Evolutionary conservation across 2,113 vertebrate genomes (phyloP), one percentile per base, ranked within the genome.

Genomic region (Pelvicachromis taeniatus): DNA sequence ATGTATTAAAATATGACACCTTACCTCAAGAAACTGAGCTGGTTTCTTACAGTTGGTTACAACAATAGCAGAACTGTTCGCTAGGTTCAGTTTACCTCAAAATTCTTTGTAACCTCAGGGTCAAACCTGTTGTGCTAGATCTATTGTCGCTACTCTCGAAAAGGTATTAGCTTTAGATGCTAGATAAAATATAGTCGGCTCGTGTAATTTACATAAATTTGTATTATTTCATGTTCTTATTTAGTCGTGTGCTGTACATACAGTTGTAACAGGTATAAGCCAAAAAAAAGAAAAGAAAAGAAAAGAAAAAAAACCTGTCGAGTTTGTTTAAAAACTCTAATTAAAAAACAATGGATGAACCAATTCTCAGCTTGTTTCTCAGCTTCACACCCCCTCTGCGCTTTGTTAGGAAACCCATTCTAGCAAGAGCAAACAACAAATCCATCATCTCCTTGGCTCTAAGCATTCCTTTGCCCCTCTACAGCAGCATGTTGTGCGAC

Each of bases 51-150:
- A 70, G 45, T 5, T 35, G 21, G 19, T 11, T 29, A 42, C 16
- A 88, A 93, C 84, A 89, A 93, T 85, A 45, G 61, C 35, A 78
- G 8, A 63, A 38, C 70, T 92, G 80, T 85, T 35, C 16, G 61
- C 35, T 35, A 2, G 12, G 11, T 87, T 80, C 53, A 45, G 8
- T 79, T 86, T 33, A 48, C 53, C 12, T 19, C 1, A 1, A 54
- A 59, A 75, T 42, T 77, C 2, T 23, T 4, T 40, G 42, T 14
- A 42, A 77, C 17, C 38, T 75, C 12, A 84, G 59, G 11, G 78
- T 87, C 86, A 87, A 93, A 94, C 93, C 88, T 82, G 94, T 90
- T 92, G 55, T 85, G 55, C 85, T 21, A 65, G 89, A 56, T 88
- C n/a, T 82, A 10, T 2, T 77, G 42, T 5, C 29, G 48, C 17